Evolutionary conservation across 2,113 vertebrate genomes (phyloP).

Genomic region (Plotosus lineatus): DNA sequence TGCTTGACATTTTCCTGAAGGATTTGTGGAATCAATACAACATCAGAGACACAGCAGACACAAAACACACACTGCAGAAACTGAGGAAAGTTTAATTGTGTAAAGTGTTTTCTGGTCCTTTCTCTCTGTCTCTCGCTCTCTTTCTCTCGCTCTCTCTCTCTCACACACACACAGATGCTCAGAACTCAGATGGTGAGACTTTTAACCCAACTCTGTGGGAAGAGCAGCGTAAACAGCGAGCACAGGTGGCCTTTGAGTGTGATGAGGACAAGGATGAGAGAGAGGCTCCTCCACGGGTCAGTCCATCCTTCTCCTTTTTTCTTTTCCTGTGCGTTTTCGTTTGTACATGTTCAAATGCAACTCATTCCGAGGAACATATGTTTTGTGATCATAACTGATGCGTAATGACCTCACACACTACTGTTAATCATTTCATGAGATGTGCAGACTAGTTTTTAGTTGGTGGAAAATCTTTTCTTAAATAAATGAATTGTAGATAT

Average conservation of each 20-base stretch:
- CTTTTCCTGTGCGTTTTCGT: no score
- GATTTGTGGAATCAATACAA: neutral
- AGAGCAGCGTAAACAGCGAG: conserved; percentile 93
- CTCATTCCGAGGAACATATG: neutral
- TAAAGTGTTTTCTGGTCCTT: neutral
- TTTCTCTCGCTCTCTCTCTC: conserved; percentile 47
- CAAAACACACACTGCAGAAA: neutral
- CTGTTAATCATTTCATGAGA: no score
- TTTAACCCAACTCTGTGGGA: conserved; percentile 97
- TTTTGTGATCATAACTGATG: neutral
- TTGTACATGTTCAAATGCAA: neutral
- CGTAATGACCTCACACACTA: neutral
- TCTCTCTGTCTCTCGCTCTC: neutral
- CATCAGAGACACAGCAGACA: neutral
- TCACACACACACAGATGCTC: conserved; percentile 78
- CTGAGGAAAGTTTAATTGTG: neutral
- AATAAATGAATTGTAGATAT: no score
- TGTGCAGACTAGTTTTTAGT: no score
- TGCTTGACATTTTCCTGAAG: neutral
- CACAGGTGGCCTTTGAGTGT: conserved; percentile 98
- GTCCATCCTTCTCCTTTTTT: conserved; percentile 48
- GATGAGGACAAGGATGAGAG: conserved; percentile 98
- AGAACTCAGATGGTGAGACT: conserved; percentile 96
- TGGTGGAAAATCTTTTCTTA: no score
- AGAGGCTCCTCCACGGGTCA: conserved; percentile 85